phyloP scores from a whole-genome alignment of 2,797 vertebrate genomes.

The Aulostomus chinensis region DNA sequence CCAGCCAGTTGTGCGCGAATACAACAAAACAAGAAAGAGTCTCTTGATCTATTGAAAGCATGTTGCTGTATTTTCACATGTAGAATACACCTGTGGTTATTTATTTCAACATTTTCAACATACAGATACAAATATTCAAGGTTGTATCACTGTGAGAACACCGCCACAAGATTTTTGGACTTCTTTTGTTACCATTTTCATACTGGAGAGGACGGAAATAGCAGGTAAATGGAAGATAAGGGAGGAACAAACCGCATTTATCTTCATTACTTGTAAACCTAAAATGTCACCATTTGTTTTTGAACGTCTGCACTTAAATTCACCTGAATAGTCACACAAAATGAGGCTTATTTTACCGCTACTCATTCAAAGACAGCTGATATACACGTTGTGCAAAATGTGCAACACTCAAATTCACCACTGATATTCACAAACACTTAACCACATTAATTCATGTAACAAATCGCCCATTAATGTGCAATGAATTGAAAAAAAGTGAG shows the following conservation, averaged over 20 bases:
- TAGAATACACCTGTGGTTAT: slow-evolving; percentile 39
- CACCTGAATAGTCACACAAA: slow-evolving; percentile 19
- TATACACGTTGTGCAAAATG: slow-evolving; percentile 49
- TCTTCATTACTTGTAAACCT: slow-evolving; percentile 25
- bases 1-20: neutral
- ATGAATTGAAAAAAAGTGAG: neutral
- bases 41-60: slow-evolving; percentile 32
- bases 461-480: slow-evolving; percentile 13
- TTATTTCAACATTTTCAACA: slow-evolving; percentile 30
- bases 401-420: slow-evolving; percentile 46
- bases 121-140: slow-evolving; percentile 30
- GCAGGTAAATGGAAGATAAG: slow-evolving; percentile 1
- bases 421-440: slow-evolving; percentile 41
- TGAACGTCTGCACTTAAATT: slow-evolving; percentile 5
- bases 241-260: slow-evolving; percentile 17
- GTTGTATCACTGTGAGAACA: slow-evolving; percentile 10
- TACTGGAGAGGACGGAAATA: slow-evolving; percentile 36
- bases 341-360: slow-evolving; percentile 5
- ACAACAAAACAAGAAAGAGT: slow-evolving; percentile 19
- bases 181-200: slow-evolving; percentile 29
- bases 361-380: slow-evolving; percentile 29
- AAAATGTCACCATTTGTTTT: slow-evolving; percentile 4
- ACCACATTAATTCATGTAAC: slow-evolving; percentile 21
- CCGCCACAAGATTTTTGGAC: slow-evolving; percentile 20
- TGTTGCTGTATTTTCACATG: slow-evolving; percentile 61